Evolutionary conservation across 2,888 invertebrate genomes (phyloP).

Genomic region (Leptopilina syphax): DNA sequence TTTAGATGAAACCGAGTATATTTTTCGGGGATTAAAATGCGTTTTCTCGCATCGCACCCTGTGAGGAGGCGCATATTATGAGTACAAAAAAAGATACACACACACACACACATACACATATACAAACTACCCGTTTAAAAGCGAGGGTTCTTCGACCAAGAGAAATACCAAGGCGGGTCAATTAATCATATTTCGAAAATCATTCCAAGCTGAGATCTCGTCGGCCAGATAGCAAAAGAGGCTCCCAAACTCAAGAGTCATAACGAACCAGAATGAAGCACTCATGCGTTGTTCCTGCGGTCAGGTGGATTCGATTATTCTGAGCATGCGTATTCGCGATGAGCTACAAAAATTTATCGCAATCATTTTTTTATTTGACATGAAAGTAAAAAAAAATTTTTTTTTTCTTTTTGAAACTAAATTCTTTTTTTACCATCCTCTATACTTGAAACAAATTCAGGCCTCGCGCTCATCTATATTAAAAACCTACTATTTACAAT

Average conservation of each 20-base stretch:
- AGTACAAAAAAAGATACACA: slow-evolving; percentile 51
- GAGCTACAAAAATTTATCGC: neutral
- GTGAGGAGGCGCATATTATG: slow-evolving; percentile 54
- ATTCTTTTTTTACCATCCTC: too few species aligned
- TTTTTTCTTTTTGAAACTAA: too few species aligned
- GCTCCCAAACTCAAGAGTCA: slow-evolving; percentile 71
- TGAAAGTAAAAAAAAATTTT: too few species aligned
- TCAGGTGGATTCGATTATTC: slow-evolving; percentile 53
- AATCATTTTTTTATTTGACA: neutral
- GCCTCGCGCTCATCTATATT: too few species aligned
- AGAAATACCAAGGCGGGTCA: slow-evolving; percentile 70
- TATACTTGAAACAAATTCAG: too few species aligned
- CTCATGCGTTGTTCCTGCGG: slow-evolving; percentile 50
- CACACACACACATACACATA: too few species aligned
- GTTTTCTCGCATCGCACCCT: slow-evolving; percentile 45
- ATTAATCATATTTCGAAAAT: slow-evolving; percentile 77
- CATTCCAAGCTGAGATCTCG: slow-evolving; percentile 75
- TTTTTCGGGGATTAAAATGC: slow-evolving; percentile 35
- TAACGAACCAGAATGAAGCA: slow-evolving; percentile 64
- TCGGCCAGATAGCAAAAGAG: slow-evolving; percentile 69
- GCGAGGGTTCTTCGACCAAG: slow-evolving; percentile 58
- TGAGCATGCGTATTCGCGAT: slow-evolving; percentile 49
- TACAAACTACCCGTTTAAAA: slow-evolving; percentile 53
- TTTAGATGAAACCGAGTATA: slow-evolving; percentile 11
- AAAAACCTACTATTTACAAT: too few species aligned